Percentiles rank a stretch among this genome's conserved stretches.
Evolutionary conservation across 2,888 invertebrate species (phyloP).

Genomic region (Spisula solida): DNA sequence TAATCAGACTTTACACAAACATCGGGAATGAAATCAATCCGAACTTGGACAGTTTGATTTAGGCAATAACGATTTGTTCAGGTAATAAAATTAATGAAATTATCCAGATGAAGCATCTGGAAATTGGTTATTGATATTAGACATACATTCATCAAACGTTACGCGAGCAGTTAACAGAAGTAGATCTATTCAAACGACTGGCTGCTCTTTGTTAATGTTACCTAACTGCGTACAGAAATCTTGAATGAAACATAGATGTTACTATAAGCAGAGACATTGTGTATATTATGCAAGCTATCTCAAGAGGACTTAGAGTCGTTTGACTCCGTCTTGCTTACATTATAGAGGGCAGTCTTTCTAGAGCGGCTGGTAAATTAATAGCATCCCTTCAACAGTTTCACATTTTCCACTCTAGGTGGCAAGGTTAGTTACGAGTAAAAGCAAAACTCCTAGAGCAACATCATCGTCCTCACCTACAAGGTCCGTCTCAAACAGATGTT

Average conservation of each 20-base stretch:
- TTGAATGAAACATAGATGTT: not conserved
- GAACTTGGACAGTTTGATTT: not conserved
- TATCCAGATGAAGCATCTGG: constrained; percentile 19
- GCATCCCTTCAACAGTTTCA: too few species aligned
- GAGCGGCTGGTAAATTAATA: too few species aligned
- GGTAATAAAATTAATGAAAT: constrained; percentile 27
- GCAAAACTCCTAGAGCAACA: too few species aligned
- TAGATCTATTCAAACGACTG: not conserved
- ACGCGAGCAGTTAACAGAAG: not conserved
- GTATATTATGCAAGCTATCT: not conserved
- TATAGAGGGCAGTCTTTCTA: not conserved
- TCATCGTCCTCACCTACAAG: too few species aligned
- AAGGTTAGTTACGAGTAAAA: too few species aligned
- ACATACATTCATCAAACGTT: not conserved
- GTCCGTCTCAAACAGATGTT: too few species aligned
- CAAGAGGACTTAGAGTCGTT: not conserved
- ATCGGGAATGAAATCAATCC: not conserved
- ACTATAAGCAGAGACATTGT: not conserved
- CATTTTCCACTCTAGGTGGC: too few species aligned
- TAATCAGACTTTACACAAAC: not conserved
- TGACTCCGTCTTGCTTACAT: not conserved
- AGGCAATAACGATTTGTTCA: constrained; percentile 8
- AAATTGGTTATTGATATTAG: constrained; percentile 3
- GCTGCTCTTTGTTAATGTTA: not conserved
- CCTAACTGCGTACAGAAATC: constrained; percentile 5